A percentile compares a stretch with the other conserved stretches of the same genome.
These are phyloP conservation scores for Phaenicophaeus curvirostris DNA, from an alignment of 2,797 vertebrate genomes.

Conservation along the genomic window DNA sequence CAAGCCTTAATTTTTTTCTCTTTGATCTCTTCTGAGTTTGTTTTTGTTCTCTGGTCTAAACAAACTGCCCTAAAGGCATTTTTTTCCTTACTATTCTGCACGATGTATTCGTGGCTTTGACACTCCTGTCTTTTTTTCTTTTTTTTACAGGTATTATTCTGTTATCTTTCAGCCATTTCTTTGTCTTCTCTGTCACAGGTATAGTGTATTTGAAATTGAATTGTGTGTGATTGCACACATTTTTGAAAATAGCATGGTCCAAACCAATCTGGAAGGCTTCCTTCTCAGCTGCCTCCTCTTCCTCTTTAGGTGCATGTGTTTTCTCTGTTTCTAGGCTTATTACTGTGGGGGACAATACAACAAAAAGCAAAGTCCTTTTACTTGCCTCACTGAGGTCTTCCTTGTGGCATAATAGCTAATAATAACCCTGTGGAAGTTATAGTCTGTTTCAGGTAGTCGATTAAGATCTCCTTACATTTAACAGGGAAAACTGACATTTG, in stretches of 20 bases:
- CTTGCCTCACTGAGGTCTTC: not conserved
- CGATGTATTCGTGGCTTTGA: not conserved
- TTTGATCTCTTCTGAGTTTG: conserved; percentile 7
- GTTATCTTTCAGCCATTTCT: not conserved
- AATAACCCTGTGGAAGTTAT: not conserved
- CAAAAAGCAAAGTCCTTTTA: not conserved
- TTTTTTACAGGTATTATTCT: not conserved
- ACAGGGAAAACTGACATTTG: not conserved
- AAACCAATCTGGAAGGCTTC: not conserved
- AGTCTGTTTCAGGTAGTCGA: not conserved
- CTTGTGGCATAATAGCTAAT: not conserved
- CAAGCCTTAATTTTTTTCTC: not conserved
- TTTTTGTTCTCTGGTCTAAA: not conserved
- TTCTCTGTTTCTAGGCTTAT: not conserved
- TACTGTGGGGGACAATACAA: too few relatives aligned
- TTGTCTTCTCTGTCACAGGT: not conserved
- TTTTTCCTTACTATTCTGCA: not conserved
- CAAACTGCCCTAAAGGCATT: not conserved
- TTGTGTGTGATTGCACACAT: too few relatives aligned
- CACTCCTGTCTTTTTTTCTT: not conserved
- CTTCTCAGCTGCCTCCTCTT: not conserved
- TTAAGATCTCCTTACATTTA: not conserved
- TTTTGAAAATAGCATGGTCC: not conserved
- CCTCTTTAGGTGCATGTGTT: not conserved
- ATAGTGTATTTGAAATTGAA: not conserved